Conservation (phyloP, 2,888 invertebrate genomes). For the Ecdyonurus torrentis region DNA sequence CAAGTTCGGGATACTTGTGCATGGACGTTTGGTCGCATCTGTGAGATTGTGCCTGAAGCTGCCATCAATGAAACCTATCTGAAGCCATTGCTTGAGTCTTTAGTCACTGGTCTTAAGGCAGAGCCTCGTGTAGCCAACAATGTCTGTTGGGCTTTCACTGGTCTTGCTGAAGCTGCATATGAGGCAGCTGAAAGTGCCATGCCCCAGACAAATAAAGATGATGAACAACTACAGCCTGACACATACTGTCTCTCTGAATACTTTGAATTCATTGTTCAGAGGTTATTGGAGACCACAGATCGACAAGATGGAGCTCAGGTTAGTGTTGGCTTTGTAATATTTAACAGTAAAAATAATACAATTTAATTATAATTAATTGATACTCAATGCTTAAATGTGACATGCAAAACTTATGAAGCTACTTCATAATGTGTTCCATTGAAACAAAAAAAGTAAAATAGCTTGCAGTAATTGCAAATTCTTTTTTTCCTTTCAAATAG, state of each 20-base stretch:
- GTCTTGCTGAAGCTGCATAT: conserved; percentile 42
- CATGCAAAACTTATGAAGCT: not conserved
- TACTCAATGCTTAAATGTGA: too few species aligned
- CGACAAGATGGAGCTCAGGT: conserved; percentile 69
- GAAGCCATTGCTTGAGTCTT: conserved; percentile 60
- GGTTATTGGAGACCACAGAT: conserved; percentile 87
- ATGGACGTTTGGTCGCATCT: conserved; percentile 96
- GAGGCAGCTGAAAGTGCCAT: conserved; percentile 45
- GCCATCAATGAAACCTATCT: conserved; percentile 77
- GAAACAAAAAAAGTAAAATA: not conserved
- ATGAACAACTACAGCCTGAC: conserved; percentile 54
- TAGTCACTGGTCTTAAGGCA: conserved; percentile 71
- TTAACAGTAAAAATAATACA: too few species aligned
- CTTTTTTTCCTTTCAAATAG: conserved; percentile 23
- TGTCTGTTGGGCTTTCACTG: conserved; percentile 98
- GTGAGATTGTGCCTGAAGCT: conserved; percentile 91
- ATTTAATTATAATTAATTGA: too few species aligned
- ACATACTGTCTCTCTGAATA: conserved; percentile 88
- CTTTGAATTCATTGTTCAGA: conserved; percentile 85
- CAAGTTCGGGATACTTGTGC: conserved; percentile 94
- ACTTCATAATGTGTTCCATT: too few species aligned
- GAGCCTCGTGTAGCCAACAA: conserved; percentile 96
- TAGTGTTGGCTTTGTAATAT: not conserved
- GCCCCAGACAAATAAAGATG: conserved; percentile 40
- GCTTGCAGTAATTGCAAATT: not conserved